phyloP scores from a whole-genome alignment of 2,888 invertebrate species.

The Phalera bucephala region DNA sequence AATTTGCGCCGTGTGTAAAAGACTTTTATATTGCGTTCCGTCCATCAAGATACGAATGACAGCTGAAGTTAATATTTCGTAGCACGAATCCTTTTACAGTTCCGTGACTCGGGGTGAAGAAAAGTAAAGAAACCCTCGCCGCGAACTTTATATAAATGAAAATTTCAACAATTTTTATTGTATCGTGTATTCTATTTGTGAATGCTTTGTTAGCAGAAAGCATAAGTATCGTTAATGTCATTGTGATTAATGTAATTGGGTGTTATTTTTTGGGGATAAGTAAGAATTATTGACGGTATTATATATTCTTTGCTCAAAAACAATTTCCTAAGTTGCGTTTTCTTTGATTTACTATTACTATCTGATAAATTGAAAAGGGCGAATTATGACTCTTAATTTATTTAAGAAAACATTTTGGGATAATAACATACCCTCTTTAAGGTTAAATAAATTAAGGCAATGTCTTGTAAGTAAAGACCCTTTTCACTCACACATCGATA shows the following conservation, averaged over 20 bases:
- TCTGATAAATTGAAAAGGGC: too few relatives aligned
- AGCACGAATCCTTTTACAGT: constrained; percentile 35
- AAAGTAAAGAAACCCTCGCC: constrained; percentile 7
- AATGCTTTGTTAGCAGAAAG: background rate
- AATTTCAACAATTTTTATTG: too few relatives aligned
- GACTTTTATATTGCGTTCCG: constrained; percentile 30
- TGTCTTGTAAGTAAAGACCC: too few relatives aligned
- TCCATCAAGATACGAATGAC: constrained; percentile 51
- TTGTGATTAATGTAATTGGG: background rate
- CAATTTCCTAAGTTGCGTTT: too few relatives aligned
- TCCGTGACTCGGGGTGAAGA: constrained; percentile 20
- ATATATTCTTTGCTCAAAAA: too few relatives aligned
- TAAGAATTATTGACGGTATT: background rate
- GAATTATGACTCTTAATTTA: too few relatives aligned
- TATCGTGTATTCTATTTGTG: background rate
- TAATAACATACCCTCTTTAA: too few relatives aligned
- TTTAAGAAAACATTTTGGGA: too few relatives aligned
- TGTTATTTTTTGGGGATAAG: background rate
- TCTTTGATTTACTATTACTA: too few relatives aligned
- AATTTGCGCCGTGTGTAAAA: too few relatives aligned
- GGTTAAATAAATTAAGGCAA: too few relatives aligned
- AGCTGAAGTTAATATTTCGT: constrained; percentile 44
- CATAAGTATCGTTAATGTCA: background rate
- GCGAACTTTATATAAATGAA: background rate
- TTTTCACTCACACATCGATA: too few relatives aligned